Base-by-base conservation (phyloP, 1,140 invertebrate genomes). In the Ips typographus region DNA sequence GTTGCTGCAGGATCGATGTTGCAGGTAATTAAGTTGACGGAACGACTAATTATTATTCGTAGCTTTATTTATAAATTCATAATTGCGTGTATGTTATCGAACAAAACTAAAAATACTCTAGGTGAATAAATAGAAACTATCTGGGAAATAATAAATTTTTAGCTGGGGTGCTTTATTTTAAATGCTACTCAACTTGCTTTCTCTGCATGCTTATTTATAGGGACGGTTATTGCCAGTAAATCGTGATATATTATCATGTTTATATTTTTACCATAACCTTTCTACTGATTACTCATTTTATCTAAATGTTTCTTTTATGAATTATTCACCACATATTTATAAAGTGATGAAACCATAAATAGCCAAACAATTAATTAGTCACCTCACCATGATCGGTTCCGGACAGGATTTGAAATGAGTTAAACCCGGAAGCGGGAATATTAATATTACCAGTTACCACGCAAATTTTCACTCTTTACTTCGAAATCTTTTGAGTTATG, bases 221-320 rank as follows among this genome's bases (percentile, higher is more conserved):
- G 44, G 44, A 22, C 44, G 22, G 44, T 49, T 49, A 49, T 49
- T 49, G 44, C 44, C 22, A 49, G 44, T 49, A 49, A 49, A 49
- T 49, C 44, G 44, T 49, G 44, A 49, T 49, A 49, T 49, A 49
- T 49, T 49, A 49, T 49, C 44, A 6, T 49, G 44, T 49, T 49
- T 49, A 49, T 49, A 22, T 6, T 22, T 49, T 49, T 49, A 49
- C 44, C 7, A 22, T 22, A 22, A 22, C 22, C 22, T 22, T 22
- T 22, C 22, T 22, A 49, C 44, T 22, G 22, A 49, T 22, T 22
- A 3, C 6, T 6, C 7, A 49, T 2, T 22, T 49, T 49, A 49
- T 22, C 22, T 49, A 8, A 49, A 49, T 49, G 6, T 49, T 49
- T 49, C 44, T 49, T 3, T 49, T 22, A 6, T 49, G 22, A 8